phyloP scores from a whole-genome alignment of 2,113 vertebrate species.

The Semnornis frantzii region DNA sequence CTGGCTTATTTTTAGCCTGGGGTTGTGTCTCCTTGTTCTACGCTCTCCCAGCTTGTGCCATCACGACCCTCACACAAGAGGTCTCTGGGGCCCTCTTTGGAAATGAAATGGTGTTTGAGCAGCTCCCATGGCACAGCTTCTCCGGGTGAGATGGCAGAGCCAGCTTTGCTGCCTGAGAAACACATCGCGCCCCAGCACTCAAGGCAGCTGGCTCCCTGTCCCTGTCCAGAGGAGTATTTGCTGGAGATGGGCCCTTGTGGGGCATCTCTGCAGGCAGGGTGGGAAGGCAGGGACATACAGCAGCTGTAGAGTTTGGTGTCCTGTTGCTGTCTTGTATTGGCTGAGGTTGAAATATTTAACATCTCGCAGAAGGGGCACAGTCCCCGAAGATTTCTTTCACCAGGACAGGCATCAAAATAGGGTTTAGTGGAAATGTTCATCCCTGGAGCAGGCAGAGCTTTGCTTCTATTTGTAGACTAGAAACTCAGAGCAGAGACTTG shows the following conservation, averaged over 20 bases:
- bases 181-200: not conserved
- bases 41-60: not conserved
- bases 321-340: not conserved
- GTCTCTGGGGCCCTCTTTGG: conserved; percentile 45
- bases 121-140: conserved; percentile 26
- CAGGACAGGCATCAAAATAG: not conserved
- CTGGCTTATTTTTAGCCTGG: conserved; percentile 24
- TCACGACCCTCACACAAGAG: conserved; percentile 11
- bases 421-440: conserved; percentile 54
- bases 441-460: not conserved
- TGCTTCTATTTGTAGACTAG: conserved; percentile 63
- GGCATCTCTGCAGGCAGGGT: not conserved
- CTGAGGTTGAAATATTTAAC: conserved; percentile 14
- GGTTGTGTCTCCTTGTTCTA: not conserved
- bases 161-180: not conserved
- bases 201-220: not conserved
- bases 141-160: not conserved
- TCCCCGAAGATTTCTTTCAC: not conserved
- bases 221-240: not conserved
- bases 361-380: not conserved
- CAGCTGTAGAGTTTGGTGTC: not conserved
- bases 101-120: conserved; percentile 67
- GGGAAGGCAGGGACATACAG: not conserved
- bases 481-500: not conserved
- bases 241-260: not conserved